These are phyloP conservation scores for Drosophila paramelanica DNA, from an alignment of 2,888 invertebrate species.

Conservation along the genomic window DNA sequence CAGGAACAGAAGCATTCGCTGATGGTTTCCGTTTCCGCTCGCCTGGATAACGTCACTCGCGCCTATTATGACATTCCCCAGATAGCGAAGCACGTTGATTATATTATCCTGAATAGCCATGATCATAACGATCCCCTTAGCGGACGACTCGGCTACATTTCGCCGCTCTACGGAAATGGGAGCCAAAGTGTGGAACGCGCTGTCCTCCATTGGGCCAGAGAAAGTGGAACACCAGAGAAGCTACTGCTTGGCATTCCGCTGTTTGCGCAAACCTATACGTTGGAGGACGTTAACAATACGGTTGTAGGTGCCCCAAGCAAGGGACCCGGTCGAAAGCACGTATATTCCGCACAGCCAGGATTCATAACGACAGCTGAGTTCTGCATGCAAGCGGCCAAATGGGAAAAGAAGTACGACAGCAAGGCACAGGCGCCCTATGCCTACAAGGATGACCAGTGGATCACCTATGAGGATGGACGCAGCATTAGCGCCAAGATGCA, in stretches of 20 bases:
- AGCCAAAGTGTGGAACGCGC: constrained; percentile 22
- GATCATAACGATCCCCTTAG: constrained; percentile 35
- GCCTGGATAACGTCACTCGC: constrained; percentile 23
- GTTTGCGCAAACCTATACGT: constrained; percentile 87
- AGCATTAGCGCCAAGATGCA: constrained; percentile 92
- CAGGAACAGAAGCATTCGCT: constrained; percentile 86
- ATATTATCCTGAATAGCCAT: constrained; percentile 62
- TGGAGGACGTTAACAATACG: constrained; percentile 86
- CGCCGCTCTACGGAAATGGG: constrained; percentile 54
- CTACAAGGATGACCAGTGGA: constrained; percentile 93
- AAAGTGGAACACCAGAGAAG: constrained; percentile 34
- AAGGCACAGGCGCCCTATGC: constrained; percentile 88
- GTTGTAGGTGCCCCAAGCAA: constrained; percentile 38
- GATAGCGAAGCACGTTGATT: constrained; percentile 55
- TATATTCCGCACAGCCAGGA: constrained; percentile 30
- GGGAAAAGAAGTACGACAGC: constrained; percentile 55
- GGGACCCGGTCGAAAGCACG: constrained; percentile 42
- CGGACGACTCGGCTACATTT: constrained; percentile 30
- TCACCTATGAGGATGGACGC: constrained; percentile 94
- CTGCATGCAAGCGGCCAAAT: constrained; percentile 53
- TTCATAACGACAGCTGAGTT: constrained; percentile 56
- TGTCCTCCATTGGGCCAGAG: constrained; percentile 43
- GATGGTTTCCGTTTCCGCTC: constrained; percentile 87
- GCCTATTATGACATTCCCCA: constrained; percentile 61
- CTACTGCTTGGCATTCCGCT: constrained; percentile 57